A percentile compares a stretch with the other conserved stretches of the same genome.
Conservation (phyloP, 2,797 vertebrate genomes). For the Pangasius larnaudii region DNA sequence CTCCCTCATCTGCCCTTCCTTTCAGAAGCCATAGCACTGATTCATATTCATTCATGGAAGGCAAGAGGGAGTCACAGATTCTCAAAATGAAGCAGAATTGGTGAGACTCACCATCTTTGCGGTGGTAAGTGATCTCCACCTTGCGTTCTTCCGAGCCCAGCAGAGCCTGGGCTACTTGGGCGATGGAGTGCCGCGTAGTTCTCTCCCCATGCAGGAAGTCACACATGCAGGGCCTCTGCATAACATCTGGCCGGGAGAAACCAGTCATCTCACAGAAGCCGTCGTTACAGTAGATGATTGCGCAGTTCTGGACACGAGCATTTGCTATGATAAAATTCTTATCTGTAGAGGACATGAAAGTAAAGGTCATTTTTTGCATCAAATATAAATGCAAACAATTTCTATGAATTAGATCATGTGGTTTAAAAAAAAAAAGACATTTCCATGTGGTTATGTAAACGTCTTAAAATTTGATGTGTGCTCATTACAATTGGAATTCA, state of each 20-base stretch:
- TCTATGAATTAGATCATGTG: background rate
- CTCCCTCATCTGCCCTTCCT: background rate
- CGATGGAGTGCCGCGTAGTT: slow-evolving; percentile 88
- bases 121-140: slow-evolving; percentile 95
- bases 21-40: background rate
- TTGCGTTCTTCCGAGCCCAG: slow-evolving; percentile 94
- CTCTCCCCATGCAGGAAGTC: slow-evolving; percentile 96
- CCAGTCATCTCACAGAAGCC: slow-evolving; percentile 99
- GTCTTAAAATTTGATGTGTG: background rate
- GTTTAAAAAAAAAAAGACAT: background rate
- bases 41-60: background rate
- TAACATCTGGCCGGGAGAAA: slow-evolving; percentile 96
- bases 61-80: background rate
- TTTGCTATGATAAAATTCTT: slow-evolving; percentile 99
- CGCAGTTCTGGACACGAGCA: slow-evolving; percentile 96
- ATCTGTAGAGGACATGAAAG: slow-evolving; percentile 76
- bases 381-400: background rate
- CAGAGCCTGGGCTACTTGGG: slow-evolving; percentile 90
- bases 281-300: slow-evolving; percentile 99
- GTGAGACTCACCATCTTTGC: slow-evolving; percentile 91
- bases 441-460: background rate
- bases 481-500: background rate
- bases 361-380: background rate
- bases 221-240: slow-evolving; percentile 97
- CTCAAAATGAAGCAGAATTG: background rate